Evolutionary conservation across 2,888 invertebrate genomes (phyloP), one percentile per base, ranked within the genome.

Genomic region (Anthophora plumipes): DNA sequence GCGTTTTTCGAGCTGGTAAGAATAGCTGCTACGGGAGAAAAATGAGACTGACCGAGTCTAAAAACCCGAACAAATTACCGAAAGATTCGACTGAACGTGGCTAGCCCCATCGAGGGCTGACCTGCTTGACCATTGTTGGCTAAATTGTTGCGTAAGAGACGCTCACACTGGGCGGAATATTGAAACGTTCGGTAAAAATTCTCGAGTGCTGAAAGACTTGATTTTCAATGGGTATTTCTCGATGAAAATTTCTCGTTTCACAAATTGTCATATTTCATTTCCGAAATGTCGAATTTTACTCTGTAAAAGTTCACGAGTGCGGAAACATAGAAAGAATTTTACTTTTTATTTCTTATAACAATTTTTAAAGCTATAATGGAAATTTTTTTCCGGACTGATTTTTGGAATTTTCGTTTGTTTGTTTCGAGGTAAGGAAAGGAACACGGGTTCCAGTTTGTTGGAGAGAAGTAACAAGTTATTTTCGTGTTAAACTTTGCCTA

Each of bases 401-500:
- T 57, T 37, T 9, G 17, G 50, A 31, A 20, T 31, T 31, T 31
- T 31, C 11, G 22, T 43, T 67, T 57, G 50, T 31, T 60, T 60
- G 69, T 52, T 69, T 46, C 37, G 31, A 11, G 46, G 48, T 37
- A 64, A 22, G 52, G 39, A 41, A 17, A 14, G 11, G 37, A 52
- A 54, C 48, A 48, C 17, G 12, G 25, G 37, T n/a, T 46, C 22
- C 41, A 55, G 52, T 57, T 68, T 59, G 70, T 41, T 41, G 46
- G 48, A 70, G 55, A 52, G 39, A 71, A 52, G 70, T 52, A 85
- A 85, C 79, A 78, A 87, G 91, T 86, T 91, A 91, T 91, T 91
- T 91, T 88, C 82, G 89, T 88, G 82, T 87, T 84, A 85, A 89
- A 87, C 86, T 88, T 89, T 83, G 84, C 85, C 86, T 84, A 84